Evolutionary conservation across 2,888 invertebrate genomes (phyloP).

Genomic region (Scaptomyza caliginosa): DNA sequence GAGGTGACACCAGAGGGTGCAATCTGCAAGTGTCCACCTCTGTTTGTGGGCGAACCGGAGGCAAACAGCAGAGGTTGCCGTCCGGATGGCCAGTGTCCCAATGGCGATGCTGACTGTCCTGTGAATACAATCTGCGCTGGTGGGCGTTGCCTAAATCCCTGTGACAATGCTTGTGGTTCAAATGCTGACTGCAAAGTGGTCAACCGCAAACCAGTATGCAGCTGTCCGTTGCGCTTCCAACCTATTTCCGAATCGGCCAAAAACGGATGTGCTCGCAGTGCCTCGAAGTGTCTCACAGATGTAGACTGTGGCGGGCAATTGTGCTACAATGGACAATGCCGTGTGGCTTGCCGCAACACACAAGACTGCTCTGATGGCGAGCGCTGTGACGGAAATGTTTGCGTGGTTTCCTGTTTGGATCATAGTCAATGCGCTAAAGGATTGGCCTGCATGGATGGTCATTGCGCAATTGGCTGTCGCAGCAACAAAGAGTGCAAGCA

Average conservation of each 20-base stretch:
- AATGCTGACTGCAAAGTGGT: slow-evolving; percentile 93
- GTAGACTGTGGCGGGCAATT: slow-evolving; percentile 91
- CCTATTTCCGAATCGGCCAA: slow-evolving; percentile 87
- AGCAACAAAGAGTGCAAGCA: slow-evolving; percentile 91
- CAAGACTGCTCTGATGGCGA: slow-evolving; percentile 92
- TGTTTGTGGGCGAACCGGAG: slow-evolving; percentile 88
- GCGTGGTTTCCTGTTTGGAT: slow-evolving; percentile 91
- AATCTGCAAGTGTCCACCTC: slow-evolving; percentile 91
- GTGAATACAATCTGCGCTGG: slow-evolving; percentile 89
- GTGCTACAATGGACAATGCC: slow-evolving; percentile 93
- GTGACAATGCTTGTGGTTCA: slow-evolving; percentile 91
- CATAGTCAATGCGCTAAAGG: slow-evolving; percentile 92
- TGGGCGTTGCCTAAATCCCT: slow-evolving; percentile 91
- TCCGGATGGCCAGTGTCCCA: slow-evolving; percentile 90
- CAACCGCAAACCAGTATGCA: slow-evolving; percentile 90
- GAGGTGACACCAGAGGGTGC: slow-evolving; percentile 88
- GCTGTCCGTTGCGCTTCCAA: slow-evolving; percentile 90
- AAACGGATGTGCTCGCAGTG: slow-evolving; percentile 90
- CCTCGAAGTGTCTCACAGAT: slow-evolving; percentile 88
- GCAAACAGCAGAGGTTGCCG: slow-evolving; percentile 90
- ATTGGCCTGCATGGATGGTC: slow-evolving; percentile 92
- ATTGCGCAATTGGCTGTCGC: slow-evolving; percentile 93
- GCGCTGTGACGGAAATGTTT: slow-evolving; percentile 90
- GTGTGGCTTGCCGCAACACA: slow-evolving; percentile 90
- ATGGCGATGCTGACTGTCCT: slow-evolving; percentile 91